Base-by-base conservation (phyloP, 2,113 vertebrate species). In the Phalacrocorax carbo region DNA sequence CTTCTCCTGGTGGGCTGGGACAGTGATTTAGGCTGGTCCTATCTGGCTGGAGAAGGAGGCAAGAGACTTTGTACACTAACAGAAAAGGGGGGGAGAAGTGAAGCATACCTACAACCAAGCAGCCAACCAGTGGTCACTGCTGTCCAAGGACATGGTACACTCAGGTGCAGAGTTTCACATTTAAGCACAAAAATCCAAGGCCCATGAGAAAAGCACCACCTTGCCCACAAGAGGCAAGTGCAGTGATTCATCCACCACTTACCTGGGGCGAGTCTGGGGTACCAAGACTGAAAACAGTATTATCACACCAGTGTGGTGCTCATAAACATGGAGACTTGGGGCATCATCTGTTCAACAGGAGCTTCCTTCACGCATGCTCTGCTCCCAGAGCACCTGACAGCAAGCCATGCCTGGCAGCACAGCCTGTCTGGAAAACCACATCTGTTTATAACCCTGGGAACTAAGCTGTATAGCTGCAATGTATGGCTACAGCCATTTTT, bases 311-410 rank as follows among this genome's bases (percentile, higher is more conserved):
- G 5, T 1, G 4, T 16, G 54, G 15, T 21, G 36, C 65, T 95
- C 82, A 52, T 48, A 23, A 21, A 36, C 34, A 48, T 1, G 5
- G 58, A 68, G 64, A 36, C 40, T 8, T 51, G 15, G 38, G 55
- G 13, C 44, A 78, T 40, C 17, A 1, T 1, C 1, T 5, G 65
- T 22, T 71, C 52, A 61, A 1, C 18, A 16, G 61, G 34, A 87
- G 54, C 42, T 66, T 57, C 49, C 40, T 77, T 32, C 58, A 4
- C 0, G 0, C 2, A 6, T 32, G 29, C 49, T 75, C 42, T 66
- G 52, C 42, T 88, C 61, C 62, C 25, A n/a, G 36, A 71, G 44
- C 66, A 72, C 7, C 48, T 2, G 0, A 2, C 9, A 22, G 13
- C 4, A 29, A 68, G 12, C 30, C 22, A 16, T 2, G 11, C 36